Evolutionary conservation across 2,888 invertebrate species (phyloP).

Genomic region (Tipula helvola): DNA sequence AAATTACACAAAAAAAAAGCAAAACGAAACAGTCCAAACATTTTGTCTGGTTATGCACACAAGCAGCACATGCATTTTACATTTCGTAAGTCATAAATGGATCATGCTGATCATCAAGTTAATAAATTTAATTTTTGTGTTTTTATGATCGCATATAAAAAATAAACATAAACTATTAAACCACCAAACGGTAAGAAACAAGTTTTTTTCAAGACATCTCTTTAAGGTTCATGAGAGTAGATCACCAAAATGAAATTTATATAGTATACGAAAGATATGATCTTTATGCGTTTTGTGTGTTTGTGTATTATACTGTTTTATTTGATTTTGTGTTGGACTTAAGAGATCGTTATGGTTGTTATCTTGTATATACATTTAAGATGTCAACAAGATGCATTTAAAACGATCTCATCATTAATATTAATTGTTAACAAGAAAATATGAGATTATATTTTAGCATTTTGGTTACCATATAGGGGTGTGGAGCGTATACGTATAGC

Average conservation of each 20-base stretch:
- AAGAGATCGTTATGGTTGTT: background rate
- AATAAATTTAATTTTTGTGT: background rate
- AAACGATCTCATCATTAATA: background rate
- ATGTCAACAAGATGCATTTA: background rate
- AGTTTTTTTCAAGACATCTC: background rate
- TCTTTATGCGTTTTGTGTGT: background rate
- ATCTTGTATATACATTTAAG: background rate
- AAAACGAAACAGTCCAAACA: background rate
- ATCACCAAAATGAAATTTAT: background rate
- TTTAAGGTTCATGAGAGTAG: background rate
- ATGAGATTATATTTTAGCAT: background rate
- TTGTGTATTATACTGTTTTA: background rate
- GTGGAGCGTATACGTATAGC: background rate
- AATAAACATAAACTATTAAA: background rate
- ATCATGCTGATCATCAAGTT: background rate
- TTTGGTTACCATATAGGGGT: background rate
- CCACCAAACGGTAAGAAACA: background rate
- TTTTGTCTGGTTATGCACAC: background rate
- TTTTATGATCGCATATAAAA: background rate
- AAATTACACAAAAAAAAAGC: background rate
- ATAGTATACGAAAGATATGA: background rate
- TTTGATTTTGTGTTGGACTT: background rate
- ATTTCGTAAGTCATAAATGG: background rate
- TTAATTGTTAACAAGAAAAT: background rate
- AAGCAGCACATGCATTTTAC: background rate